phyloP scores from a whole-genome alignment of 2,888 invertebrate species.

The Myopa tessellatipennis region DNA sequence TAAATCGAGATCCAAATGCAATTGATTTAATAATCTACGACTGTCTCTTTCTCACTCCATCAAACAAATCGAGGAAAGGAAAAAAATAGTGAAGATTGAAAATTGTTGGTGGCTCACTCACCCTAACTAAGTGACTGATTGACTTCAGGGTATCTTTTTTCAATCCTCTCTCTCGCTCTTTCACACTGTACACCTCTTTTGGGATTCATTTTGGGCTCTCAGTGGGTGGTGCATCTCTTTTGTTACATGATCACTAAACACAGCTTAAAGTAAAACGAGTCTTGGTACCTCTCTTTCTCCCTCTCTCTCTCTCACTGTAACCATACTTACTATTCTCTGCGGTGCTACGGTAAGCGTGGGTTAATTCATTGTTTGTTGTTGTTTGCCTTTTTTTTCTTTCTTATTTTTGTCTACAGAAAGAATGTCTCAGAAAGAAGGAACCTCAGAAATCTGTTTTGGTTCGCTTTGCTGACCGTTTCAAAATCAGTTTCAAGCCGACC shows the following conservation, averaged over 20 bases:
- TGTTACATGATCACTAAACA: constrained; percentile 41
- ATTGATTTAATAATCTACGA: not conserved
- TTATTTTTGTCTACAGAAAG: constrained; percentile 11
- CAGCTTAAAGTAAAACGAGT: constrained; percentile 11
- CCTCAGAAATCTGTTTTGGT: constrained; percentile 63
- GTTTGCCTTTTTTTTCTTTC: constrained; percentile 16
- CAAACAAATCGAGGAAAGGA: not conserved
- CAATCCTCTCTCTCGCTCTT: not conserved
- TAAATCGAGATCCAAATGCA: not conserved
- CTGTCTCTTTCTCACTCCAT: not conserved
- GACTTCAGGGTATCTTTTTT: not conserved
- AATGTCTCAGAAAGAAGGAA: constrained; percentile 50
- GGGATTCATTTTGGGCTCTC: constrained; percentile 37
- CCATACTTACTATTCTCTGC: not conserved
- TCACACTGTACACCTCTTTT: not conserved
- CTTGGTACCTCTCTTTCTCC: constrained; percentile 26
- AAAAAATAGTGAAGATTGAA: not conserved
- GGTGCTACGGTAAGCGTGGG: constrained; percentile 23
- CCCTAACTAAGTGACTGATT: not conserved
- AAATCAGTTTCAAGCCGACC: constrained; percentile 68
- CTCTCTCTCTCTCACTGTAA: constrained; percentile 9
- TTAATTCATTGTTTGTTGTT: constrained; percentile 32
- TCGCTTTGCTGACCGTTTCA: constrained; percentile 60
- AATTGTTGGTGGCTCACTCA: not conserved
- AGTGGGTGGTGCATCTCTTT: constrained; percentile 44